These are phyloP conservation scores for Dorcus parallelipipedus DNA, from an alignment of 2,888 invertebrate genomes.

Conservation along the genomic window DNA sequence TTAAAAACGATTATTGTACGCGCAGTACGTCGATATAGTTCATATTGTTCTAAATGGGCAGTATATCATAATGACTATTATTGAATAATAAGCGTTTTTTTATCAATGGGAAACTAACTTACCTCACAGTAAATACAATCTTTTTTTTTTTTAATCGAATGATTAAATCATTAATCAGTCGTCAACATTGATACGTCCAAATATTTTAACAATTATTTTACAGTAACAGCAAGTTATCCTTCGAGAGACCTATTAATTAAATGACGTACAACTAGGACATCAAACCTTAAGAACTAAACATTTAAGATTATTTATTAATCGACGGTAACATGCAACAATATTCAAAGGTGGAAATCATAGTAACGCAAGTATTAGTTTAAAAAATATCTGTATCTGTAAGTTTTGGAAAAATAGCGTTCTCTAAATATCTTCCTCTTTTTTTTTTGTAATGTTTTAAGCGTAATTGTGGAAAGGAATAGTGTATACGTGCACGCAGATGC, in stretches of 20 bases:
- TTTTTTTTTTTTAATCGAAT: too few relatives aligned
- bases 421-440: not conserved
- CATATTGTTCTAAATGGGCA: constrained; percentile 8
- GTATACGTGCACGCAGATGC: too few relatives aligned
- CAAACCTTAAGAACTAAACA: not conserved
- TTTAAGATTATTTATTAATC: not conserved
- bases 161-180: constrained; percentile 24
- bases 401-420: constrained; percentile 19
- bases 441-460: not conserved
- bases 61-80: not conserved
- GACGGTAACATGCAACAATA: not conserved
- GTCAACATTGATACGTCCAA: constrained; percentile 26
- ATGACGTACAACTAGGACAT: not conserved
- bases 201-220: constrained; percentile 4
- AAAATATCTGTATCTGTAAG: constrained; percentile 3
- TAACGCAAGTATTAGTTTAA: constrained; percentile 8
- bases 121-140: too few relatives aligned
- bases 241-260: not conserved
- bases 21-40: not conserved
- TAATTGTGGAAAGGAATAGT: not conserved
- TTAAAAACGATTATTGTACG: too few relatives aligned
- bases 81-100: constrained; percentile 2
- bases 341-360: constrained; percentile 1
- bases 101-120: not conserved
- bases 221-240: not conserved